Evolutionary conservation across 2,888 invertebrate species (phyloP).

Genomic region (Branchipolynoe longqiensis): DNA sequence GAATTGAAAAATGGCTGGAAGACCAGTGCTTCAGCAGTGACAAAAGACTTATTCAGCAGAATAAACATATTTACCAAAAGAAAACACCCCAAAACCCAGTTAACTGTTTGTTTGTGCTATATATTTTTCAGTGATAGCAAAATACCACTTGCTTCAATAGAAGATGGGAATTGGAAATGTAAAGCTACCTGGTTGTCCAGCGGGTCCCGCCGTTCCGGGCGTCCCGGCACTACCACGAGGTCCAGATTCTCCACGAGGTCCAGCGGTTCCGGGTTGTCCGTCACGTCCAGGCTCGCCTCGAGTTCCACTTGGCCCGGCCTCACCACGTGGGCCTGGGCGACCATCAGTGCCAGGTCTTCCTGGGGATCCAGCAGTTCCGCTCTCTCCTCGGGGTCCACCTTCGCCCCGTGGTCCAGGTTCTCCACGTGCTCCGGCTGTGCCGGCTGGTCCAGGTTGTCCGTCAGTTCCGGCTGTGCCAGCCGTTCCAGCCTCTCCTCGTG

Average conservation of each 20-base stretch:
- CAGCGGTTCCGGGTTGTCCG: conserved; percentile 64
- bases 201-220: conserved; percentile 62
- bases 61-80: too few species aligned
- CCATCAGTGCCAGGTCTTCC: conserved; percentile 59
- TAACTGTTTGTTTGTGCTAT: background rate
- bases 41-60: too few species aligned
- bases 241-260: conserved; percentile 50
- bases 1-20: too few species aligned
- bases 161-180: too few species aligned
- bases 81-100: too few species aligned
- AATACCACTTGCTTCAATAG: too few species aligned
- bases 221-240: conserved; percentile 56
- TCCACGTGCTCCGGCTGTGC: conserved; percentile 79
- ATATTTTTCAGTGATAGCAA: too few species aligned
- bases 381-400: conserved; percentile 60
- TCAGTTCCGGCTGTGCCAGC: conserved; percentile 53
- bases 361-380: conserved; percentile 61
- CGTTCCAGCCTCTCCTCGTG: conserved; percentile 53
- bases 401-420: conserved; percentile 66
- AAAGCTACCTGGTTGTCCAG: conserved; percentile 63
- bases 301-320: conserved; percentile 85
- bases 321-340: conserved; percentile 71
- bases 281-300: conserved; percentile 21
- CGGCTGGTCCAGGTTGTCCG: conserved; percentile 82
- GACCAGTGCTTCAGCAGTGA: too few species aligned